Base-by-base conservation (phyloP, 1,140 invertebrate species). In the Brachionus paranguensis region DNA sequence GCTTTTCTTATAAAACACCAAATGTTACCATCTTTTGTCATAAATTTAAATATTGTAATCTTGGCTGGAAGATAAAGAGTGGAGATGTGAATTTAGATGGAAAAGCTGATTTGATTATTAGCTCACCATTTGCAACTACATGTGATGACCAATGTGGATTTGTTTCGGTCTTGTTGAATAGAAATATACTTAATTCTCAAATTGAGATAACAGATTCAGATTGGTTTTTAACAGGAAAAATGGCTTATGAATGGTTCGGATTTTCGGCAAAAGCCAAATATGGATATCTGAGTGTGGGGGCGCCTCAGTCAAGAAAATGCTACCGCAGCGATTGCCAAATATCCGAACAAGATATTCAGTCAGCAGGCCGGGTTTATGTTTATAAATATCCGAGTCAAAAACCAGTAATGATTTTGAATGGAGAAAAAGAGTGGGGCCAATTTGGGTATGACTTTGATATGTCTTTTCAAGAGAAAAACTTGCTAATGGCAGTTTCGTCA, bases 51-150 rank as follows among this genome's bases (percentile, higher is more conserved):
- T 87, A 87, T 78, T 88, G 87, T 84, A 88, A 86, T 76, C 84
- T 87, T 55, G 87, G 87, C 8, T 86, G 81, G 76, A 78, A 85
- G 8, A 65, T 88, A 68, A 60, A 84, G 10, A 78, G 83, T 29
- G 87, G 85, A 5, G 87, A 88, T 83, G 10, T 88, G 0, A 86
- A 87, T 83, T 53, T 50, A 33, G 87, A 88, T 81, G 85, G 85
- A 1, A 83, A 85, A 43, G 37, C 72, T 50, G 87, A 88, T 84
- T 85, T 88, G 11, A 83, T 88, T 68, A 84, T 88, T 72, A 86
- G 85, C 7, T 85, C 86, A n/a, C 86, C 87, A 14, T 87, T 86
- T 85, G 85, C 86, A 17, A 84, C 86, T 20, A 84, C 50, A 14
- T 83, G 72, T 29, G 86, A 85, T 7, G 72, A 84, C 20, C 87